Percentiles rank a stretch among this genome's conserved stretches.
These are phyloP conservation scores for Mactra quadrangularis DNA, from an alignment of 1,140 invertebrate species.

Conservation along the genomic window DNA sequence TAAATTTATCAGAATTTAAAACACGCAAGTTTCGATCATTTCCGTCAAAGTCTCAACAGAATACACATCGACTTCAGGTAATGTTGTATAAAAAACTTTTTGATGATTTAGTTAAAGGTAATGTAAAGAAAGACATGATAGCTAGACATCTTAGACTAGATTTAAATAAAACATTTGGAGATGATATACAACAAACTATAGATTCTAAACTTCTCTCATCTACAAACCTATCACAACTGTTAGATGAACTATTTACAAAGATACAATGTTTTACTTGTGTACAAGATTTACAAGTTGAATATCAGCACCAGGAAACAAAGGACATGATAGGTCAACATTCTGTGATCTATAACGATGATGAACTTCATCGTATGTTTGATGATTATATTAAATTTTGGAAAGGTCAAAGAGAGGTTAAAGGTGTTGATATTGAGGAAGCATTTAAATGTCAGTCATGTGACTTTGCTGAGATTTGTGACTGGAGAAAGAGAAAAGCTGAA, in stretches of 20 bases:
- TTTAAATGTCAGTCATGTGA: conserved; percentile 80
- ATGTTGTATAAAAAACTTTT: conserved; percentile 78
- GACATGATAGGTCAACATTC: conserved; percentile 63
- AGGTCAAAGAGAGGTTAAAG: conserved; percentile 68
- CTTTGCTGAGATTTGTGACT: conserved; percentile 76
- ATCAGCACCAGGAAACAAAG: conserved; percentile 73
- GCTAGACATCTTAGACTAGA: conserved; percentile 66
- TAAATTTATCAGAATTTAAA: conserved; percentile 78
- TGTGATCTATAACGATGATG: conserved; percentile 67
- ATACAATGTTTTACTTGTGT: conserved; percentile 75
- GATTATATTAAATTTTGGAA: conserved; percentile 75
- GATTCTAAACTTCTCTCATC: conserved; percentile 23
- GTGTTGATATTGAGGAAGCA: conserved; percentile 80
- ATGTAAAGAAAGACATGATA: conserved; percentile 67
- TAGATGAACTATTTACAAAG: conserved; percentile 67
- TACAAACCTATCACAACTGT: conserved; percentile 68
- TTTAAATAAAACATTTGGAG: conserved; percentile 68
- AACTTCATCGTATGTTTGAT: conserved; percentile 60
- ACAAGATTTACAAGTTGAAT: conserved; percentile 70
- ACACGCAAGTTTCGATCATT: conserved; percentile 69
- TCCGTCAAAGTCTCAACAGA: conserved; percentile 74
- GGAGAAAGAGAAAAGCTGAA: conserved; percentile 71
- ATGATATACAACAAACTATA: conserved; percentile 63
- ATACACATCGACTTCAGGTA: conserved; percentile 74
- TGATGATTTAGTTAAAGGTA: conserved; percentile 76